Conservation (phyloP, 2,113 vertebrate species). For the Haliaeetus leucogaster region DNA sequence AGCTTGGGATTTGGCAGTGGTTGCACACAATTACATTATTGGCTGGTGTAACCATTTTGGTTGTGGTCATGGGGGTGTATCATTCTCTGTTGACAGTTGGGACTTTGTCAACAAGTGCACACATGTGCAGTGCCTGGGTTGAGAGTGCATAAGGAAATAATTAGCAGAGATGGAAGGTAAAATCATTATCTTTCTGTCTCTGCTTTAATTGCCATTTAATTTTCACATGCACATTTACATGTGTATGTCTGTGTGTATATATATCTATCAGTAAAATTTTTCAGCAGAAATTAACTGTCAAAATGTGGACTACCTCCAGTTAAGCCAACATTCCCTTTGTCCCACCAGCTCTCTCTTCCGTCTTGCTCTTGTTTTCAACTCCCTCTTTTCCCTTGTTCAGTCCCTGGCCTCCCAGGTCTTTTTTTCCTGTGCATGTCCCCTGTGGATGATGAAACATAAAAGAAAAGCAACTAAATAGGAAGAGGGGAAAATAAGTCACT, state of each 20-base stretch:
- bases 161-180: slow-evolving; percentile 15
- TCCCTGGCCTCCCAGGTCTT: neutral
- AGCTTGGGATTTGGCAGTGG: slow-evolving; percentile 26
- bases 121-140: neutral
- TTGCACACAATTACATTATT: slow-evolving; percentile 33
- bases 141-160: slow-evolving; percentile 25
- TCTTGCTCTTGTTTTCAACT: slow-evolving; percentile 1
- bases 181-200: slow-evolving; percentile 1
- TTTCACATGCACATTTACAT: neutral
- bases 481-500: neutral
- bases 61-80: neutral
- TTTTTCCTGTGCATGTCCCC: neutral
- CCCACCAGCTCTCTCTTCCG: neutral
- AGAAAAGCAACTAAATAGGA: neutral
- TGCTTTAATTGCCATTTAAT: slow-evolving; percentile 21
- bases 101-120: slow-evolving; percentile 45
- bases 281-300: slow-evolving; percentile 10
- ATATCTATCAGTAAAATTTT: neutral
- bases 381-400: neutral
- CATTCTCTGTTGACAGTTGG: neutral
- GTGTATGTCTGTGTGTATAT: neutral
- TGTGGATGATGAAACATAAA: neutral
- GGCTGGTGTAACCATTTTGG: slow-evolving; percentile 13
- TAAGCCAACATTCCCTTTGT: neutral
- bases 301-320: neutral